Evolutionary conservation across 2,113 vertebrate species (phyloP).

Genomic region (Apodemus sylvaticus): DNA sequence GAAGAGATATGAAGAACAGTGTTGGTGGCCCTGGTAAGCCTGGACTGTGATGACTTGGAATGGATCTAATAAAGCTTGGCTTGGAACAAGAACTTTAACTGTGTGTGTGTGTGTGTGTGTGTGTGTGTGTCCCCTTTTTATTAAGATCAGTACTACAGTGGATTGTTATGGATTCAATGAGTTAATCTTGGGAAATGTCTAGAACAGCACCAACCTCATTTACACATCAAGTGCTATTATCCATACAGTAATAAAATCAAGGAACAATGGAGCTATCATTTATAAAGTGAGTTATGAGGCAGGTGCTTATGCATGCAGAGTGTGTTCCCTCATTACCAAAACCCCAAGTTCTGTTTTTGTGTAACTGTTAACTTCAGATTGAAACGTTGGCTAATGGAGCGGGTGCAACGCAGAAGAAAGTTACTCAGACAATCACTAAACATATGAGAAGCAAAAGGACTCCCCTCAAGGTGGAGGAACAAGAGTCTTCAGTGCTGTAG

Average conservation of each 20-base stretch:
- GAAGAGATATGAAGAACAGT: background rate
- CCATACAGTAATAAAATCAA: conserved; percentile 6
- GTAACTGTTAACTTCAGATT: background rate
- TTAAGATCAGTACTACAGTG: background rate
- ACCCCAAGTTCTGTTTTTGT: background rate
- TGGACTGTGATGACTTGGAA: background rate
- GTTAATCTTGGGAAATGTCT: background rate
- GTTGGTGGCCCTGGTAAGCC: background rate
- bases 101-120: too few relatives aligned
- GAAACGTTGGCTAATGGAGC: background rate
- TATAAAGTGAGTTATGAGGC: background rate
- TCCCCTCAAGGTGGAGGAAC: background rate
- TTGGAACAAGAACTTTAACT: background rate
- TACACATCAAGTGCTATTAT: background rate
- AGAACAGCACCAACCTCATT: background rate
- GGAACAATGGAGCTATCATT: background rate
- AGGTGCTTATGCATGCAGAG: background rate
- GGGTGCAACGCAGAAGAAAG: background rate
- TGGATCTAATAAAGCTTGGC: background rate
- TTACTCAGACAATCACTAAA: background rate
- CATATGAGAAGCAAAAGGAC: background rate
- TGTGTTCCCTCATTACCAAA: background rate
- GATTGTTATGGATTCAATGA: background rate
- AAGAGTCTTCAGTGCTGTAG: background rate
- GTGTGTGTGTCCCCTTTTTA: background rate